Percentiles rank a stretch among this genome's conserved stretches.
phyloP scores from a whole-genome alignment of 2,888 invertebrate genomes.

The Parnassius smintheus region DNA sequence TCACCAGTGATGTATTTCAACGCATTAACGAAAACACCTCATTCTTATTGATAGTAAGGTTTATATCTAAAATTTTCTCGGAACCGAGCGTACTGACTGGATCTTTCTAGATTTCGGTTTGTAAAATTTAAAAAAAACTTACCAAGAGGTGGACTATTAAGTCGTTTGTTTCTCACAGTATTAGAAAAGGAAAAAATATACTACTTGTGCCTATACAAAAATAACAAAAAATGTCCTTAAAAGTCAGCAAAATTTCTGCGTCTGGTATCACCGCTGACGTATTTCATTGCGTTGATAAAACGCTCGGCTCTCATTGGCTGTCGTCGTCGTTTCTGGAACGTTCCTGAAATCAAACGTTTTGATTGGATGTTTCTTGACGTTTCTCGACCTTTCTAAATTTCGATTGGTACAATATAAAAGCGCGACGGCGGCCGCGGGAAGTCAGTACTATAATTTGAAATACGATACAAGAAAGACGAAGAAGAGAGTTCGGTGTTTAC shows the following conservation, averaged over 20 bases:
- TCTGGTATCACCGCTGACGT: not conserved
- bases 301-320: not conserved
- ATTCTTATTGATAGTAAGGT: too few species aligned
- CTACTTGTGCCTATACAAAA: too few species aligned
- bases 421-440: constrained; percentile 29
- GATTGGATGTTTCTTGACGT: constrained; percentile 46
- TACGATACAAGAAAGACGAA: constrained; percentile 21
- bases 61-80: too few species aligned
- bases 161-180: too few species aligned
- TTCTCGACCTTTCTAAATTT: constrained; percentile 53
- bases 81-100: too few species aligned
- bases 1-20: too few species aligned
- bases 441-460: constrained; percentile 23
- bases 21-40: too few species aligned
- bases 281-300: not conserved
- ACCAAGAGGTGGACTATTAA: too few species aligned
- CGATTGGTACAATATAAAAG: constrained; percentile 43
- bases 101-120: too few species aligned
- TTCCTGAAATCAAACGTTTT: constrained; percentile 33
- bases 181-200: too few species aligned
- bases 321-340: constrained; percentile 40
- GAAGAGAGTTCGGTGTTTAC: constrained; percentile 16
- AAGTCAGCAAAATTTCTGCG: not conserved
- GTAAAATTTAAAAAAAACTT: too few species aligned
- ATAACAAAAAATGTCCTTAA: not conserved